phyloP scores from a whole-genome alignment of 53 echinoderm and acorn worm species.

The Mesocentrotus franciscanus region DNA sequence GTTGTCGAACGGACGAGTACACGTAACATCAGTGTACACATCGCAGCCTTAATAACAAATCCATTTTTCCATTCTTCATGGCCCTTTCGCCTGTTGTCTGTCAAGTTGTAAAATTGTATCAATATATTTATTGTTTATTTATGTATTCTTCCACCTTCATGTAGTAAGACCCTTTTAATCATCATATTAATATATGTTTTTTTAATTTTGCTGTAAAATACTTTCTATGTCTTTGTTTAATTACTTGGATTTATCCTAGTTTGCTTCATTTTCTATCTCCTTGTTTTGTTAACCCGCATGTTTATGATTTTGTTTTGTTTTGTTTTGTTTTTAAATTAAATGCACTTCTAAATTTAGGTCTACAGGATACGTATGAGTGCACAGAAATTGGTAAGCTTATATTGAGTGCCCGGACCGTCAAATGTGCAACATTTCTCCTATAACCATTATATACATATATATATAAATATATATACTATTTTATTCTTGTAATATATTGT shows the following conservation, averaged over 20 bases:
- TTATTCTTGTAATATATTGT: no score
- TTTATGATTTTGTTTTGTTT: conserved; percentile 28
- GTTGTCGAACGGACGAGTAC: no score
- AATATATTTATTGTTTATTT: no score
- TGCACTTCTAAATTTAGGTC: background rate
- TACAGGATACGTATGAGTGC: background rate
- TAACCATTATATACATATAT: background rate
- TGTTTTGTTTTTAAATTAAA: background rate
- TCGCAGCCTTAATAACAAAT: no score
- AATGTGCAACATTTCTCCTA: background rate
- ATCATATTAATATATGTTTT: background rate
- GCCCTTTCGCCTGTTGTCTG: no score
- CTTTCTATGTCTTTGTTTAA: background rate
- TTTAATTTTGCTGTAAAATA: background rate
- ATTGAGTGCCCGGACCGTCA: background rate
- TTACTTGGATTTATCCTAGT: background rate
- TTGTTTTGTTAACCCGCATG: conserved; percentile 20
- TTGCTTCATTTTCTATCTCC: background rate
- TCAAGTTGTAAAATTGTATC: no score
- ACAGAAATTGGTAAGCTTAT: conserved; percentile 9
- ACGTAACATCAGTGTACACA: no score
- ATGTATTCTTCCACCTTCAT: background rate
- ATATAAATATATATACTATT: no score
- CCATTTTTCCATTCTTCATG: no score
- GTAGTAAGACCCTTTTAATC: no score